Evolutionary conservation across 2,113 vertebrate genomes (phyloP).

Genomic region (Brienomyrus brachyistius): DNA sequence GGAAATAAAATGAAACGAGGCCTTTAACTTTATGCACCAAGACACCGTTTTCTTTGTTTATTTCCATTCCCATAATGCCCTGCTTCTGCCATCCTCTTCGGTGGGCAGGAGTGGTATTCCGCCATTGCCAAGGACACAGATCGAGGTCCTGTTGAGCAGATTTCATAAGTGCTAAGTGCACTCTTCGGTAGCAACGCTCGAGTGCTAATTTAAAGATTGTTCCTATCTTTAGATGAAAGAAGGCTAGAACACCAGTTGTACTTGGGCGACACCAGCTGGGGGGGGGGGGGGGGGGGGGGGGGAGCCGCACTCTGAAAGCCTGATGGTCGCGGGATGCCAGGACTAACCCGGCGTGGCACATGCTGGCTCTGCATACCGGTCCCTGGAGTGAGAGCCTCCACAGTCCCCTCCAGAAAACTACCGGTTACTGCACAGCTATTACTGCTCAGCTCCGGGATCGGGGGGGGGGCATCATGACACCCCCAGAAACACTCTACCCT

Average conservation of each 20-base stretch:
- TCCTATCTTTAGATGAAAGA: slow-evolving; percentile 38
- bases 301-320: slow-evolving; percentile 17
- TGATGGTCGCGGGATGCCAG: background rate
- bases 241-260: slow-evolving; percentile 27
- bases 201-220: slow-evolving; percentile 47
- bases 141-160: slow-evolving; percentile 27
- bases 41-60: background rate
- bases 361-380: background rate
- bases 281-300: background rate
- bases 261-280: slow-evolving; percentile 26
- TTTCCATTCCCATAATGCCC: background rate
- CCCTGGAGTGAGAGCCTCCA: background rate
- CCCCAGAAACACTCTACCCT: background rate
- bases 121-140: slow-evolving; percentile 35
- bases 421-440: background rate
- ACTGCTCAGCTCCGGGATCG: background rate
- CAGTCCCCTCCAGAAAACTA: slow-evolving; percentile 4
- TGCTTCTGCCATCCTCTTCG: background rate
- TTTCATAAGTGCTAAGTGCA: slow-evolving; percentile 42
- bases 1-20: background rate
- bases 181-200: slow-evolving; percentile 36
- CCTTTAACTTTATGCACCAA: background rate
- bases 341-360: slow-evolving; percentile 26
- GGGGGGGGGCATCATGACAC: background rate
- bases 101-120: slow-evolving; percentile 21